Evolutionary conservation across 2,888 invertebrate species (phyloP).

Genomic region (Eupeodes luniger): DNA sequence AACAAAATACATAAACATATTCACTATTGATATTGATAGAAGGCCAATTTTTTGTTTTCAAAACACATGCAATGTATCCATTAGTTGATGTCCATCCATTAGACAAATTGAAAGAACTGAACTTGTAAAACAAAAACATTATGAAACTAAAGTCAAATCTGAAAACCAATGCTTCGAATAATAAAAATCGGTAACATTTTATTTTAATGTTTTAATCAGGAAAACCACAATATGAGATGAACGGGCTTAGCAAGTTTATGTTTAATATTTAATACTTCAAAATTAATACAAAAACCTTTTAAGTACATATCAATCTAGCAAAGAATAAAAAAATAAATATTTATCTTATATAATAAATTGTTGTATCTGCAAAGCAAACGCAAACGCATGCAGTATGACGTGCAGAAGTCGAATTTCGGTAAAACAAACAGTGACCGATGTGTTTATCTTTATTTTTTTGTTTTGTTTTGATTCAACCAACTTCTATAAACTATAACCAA

Average conservation of each 20-base stretch:
- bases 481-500: constrained; percentile 44
- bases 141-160: constrained; percentile 4
- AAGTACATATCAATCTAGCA: too few species aligned
- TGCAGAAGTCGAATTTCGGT: constrained; percentile 14
- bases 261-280: too few species aligned
- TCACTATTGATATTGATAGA: neutral
- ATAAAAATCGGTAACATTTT: neutral
- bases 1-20: too few species aligned
- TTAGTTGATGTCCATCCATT: constrained; percentile 46
- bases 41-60: constrained; percentile 15
- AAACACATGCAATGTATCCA: constrained; percentile 51
- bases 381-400: constrained; percentile 29
- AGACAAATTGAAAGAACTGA: constrained; percentile 29
- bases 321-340: too few species aligned
- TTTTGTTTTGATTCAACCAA: constrained; percentile 26
- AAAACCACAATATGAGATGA: neutral
- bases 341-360: too few species aligned
- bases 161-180: neutral
- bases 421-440: constrained; percentile 8
- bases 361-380: neutral
- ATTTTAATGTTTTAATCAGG: neutral
- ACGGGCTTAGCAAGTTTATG: too few species aligned
- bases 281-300: too few species aligned
- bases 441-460: constrained; percentile 3
- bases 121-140: constrained; percentile 18